Evolutionary conservation across 2,888 invertebrate species (phyloP).

Genomic region (Melinaea marsaeus): DNA sequence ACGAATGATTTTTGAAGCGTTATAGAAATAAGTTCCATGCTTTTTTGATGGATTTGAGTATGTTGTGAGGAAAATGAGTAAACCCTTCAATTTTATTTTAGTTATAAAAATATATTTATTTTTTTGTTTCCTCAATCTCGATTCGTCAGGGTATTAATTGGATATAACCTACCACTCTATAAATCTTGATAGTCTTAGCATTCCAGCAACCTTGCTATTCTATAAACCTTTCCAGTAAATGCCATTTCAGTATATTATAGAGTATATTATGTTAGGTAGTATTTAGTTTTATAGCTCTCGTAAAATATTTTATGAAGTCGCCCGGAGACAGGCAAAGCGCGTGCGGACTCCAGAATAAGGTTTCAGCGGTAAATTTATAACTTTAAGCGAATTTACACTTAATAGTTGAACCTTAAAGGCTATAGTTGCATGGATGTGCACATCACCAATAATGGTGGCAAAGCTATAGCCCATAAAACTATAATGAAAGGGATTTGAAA

Average conservation of each 20-base stretch:
- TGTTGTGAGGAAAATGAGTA: constrained; percentile 11
- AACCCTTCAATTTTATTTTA: constrained; percentile 12
- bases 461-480: constrained; percentile 22
- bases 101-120: constrained; percentile 4
- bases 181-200: not conserved
- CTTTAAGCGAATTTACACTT: constrained; percentile 19
- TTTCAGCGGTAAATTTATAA: constrained; percentile 15
- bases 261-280: constrained; percentile 32
- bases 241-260: constrained; percentile 18
- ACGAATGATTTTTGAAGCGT: constrained; percentile 16
- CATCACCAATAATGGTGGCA: constrained; percentile 14
- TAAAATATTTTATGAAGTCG: constrained; percentile 45
- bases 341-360: constrained; percentile 38
- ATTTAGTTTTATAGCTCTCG: constrained; percentile 42
- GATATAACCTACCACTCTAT: not conserved
- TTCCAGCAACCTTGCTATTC: constrained; percentile 6
- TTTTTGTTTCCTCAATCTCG: not conserved
- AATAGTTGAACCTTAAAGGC: constrained; percentile 1
- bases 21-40: constrained; percentile 15
- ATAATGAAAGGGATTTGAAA: constrained; percentile 28
- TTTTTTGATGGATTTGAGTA: constrained; percentile 14
- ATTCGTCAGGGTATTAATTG: not conserved
- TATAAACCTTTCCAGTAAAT: constrained; percentile 19
- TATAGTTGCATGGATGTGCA: constrained; percentile 9
- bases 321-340: constrained; percentile 37